Percentiles rank a stretch among this genome's conserved stretches.
Conservation (phyloP, 1,140 invertebrate species). For the Calliphora vicina region DNA sequence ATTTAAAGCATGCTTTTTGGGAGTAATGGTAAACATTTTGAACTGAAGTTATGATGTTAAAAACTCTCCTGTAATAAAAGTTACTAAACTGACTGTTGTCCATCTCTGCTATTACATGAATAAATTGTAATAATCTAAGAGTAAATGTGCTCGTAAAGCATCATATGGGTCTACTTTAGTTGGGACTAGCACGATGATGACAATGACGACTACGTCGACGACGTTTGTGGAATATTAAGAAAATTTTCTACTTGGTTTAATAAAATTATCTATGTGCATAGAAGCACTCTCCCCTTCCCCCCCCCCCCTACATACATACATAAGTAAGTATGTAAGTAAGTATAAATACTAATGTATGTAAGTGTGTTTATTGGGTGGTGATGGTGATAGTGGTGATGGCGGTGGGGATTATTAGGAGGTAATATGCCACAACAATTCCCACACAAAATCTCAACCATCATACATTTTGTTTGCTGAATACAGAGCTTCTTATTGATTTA, state of each 20-base stretch:
- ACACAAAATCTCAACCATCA: background rate
- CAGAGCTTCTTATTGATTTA: slow-evolving; percentile 16
- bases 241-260: slow-evolving; percentile 10
- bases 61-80: no score
- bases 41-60: no score
- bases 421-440: slow-evolving; percentile 8
- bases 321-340: background rate
- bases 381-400: background rate
- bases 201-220: no score
- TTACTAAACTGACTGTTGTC: no score
- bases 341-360: no score
- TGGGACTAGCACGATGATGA: background rate
- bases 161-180: background rate
- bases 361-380: background rate
- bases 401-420: background rate
- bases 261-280: background rate
- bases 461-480: background rate
- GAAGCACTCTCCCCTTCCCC: no score
- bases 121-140: background rate
- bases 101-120: background rate
- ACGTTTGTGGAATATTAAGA: background rate
- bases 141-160: background rate
- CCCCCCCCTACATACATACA: no score
- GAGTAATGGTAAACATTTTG: no score
- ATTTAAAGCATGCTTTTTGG: no score